Evolutionary conservation across 2,113 vertebrate genomes (phyloP).

Genomic region (Chroicocephalus ridibundus): DNA sequence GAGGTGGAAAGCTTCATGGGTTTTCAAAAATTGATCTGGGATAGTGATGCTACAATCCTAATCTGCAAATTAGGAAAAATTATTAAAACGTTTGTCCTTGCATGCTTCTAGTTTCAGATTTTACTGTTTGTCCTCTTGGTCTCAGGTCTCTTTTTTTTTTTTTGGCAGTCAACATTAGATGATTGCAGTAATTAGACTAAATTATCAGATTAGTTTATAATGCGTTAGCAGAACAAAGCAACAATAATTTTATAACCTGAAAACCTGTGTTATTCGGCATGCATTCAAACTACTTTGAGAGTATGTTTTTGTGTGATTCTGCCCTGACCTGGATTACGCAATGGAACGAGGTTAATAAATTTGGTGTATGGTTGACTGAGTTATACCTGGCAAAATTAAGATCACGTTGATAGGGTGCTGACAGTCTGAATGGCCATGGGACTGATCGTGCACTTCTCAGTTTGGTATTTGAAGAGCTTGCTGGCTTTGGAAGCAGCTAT

Average conservation of each 20-base stretch:
- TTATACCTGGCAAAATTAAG: not conserved
- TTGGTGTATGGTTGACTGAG: not conserved
- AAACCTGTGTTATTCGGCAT: not conserved
- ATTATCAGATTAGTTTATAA: not conserved
- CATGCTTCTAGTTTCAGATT: not conserved
- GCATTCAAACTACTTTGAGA: not conserved
- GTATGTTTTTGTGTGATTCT: not conserved
- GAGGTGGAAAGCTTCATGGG: not conserved
- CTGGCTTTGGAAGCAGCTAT: not conserved
- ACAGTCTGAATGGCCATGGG: not conserved
- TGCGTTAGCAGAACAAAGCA: not conserved
- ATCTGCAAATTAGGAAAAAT: not conserved
- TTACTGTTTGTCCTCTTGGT: not conserved
- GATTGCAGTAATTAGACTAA: not conserved
- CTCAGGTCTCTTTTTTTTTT: not conserved
- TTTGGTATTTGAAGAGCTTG: not conserved
- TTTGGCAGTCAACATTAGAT: not conserved
- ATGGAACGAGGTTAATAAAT: not conserved
- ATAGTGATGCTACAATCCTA: not conserved
- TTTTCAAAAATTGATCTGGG: not conserved
- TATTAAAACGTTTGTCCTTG: not conserved
- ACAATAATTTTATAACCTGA: not conserved
- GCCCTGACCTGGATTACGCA: not conserved
- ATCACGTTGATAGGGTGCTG: not conserved
- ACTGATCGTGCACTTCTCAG: not conserved